Evolutionary conservation across 2,113 vertebrate genomes (phyloP), one percentile per base, ranked within the genome.

Genomic region (Picathartes gymnocephalus): DNA sequence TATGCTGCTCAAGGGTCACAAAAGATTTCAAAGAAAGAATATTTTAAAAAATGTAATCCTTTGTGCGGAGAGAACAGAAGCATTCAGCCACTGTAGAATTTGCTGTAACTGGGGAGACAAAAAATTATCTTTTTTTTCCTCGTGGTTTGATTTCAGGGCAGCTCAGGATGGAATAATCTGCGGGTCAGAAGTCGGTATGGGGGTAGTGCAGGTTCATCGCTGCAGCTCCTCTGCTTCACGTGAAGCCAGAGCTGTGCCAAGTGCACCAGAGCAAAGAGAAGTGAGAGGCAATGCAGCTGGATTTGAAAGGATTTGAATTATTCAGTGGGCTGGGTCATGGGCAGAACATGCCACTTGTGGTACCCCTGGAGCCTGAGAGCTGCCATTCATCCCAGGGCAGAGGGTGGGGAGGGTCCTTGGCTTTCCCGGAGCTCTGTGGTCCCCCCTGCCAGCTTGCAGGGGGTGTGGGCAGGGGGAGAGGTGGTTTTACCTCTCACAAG

Each of bases 11-110:
- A 2, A 39, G 61, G 87, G 81, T 90, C 93, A 83, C 90, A 88
- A 58, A 95, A 95, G 78, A 94, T 88, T 95, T 91, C 58, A 69
- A 86, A 88, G 85, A 91, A 78, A 91, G 93, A 93, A 83, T 93
- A 90, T 91, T 90, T 89, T 9, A 0, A 18, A 90, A 89, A 69
- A 33, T 10, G 21, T n/a, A 81, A 90, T 95, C 24, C 66, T 95
- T 95, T 94, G 42, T 92, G 47, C 0, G 0, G 58, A 27, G 53
- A 94, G 93, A 97, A 92, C 54, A 90, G 88, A 86, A 86, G 35
- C 87, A 82, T 40, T 61, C 62, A 18, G 23, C 58, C n/a, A 15
- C 51, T 81, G 50, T 27, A 50, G 73, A 80, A 77, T 86, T 48
- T 14, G 23, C 70, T 90, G n/a, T 58, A 70, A 80, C n/a, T 1